These are phyloP conservation scores for Molorchus minor DNA, from an alignment of 2,888 invertebrate species.

Conservation along the genomic window DNA sequence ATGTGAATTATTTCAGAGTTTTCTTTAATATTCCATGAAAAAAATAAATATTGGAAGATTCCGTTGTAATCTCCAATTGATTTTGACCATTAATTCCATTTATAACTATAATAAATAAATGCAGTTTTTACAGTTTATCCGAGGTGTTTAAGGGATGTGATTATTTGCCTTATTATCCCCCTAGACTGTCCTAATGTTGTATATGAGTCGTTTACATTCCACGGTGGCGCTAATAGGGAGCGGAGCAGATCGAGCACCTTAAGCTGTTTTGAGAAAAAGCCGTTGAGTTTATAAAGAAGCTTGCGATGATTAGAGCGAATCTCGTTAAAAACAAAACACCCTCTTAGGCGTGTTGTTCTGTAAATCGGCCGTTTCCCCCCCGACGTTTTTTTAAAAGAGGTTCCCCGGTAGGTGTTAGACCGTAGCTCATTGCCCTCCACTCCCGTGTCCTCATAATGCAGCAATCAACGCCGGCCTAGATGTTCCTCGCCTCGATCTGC, in stretches of 20 bases:
- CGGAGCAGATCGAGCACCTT: slow-evolving; percentile 12
- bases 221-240: background rate
- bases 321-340: slow-evolving; percentile 63
- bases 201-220: slow-evolving; percentile 6
- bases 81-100: too few species aligned
- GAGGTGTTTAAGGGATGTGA: background rate
- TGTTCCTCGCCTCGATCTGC: slow-evolving; percentile 53
- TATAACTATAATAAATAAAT: too few species aligned
- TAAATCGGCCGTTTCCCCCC: slow-evolving; percentile 57
- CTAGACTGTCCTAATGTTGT: background rate
- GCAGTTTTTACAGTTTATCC: too few species aligned
- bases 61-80: too few species aligned
- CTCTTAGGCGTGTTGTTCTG: slow-evolving; percentile 59
- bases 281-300: slow-evolving; percentile 52
- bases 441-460: slow-evolving; percentile 51
- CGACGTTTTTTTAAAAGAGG: slow-evolving; percentile 54
- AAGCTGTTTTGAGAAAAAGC: slow-evolving; percentile 23
- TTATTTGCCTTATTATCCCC: background rate
- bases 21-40: too few species aligned
- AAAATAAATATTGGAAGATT: too few species aligned
- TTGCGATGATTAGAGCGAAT: slow-evolving; percentile 58
- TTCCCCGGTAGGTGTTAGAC: slow-evolving; percentile 58
- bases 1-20: too few species aligned
- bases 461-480: slow-evolving; percentile 59
- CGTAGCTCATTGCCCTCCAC: slow-evolving; percentile 45